A percentile compares a stretch with the other conserved stretches of the same genome.
Conservation (phyloP, 2,113 vertebrate species). For the Psittacara wagleri region DNA sequence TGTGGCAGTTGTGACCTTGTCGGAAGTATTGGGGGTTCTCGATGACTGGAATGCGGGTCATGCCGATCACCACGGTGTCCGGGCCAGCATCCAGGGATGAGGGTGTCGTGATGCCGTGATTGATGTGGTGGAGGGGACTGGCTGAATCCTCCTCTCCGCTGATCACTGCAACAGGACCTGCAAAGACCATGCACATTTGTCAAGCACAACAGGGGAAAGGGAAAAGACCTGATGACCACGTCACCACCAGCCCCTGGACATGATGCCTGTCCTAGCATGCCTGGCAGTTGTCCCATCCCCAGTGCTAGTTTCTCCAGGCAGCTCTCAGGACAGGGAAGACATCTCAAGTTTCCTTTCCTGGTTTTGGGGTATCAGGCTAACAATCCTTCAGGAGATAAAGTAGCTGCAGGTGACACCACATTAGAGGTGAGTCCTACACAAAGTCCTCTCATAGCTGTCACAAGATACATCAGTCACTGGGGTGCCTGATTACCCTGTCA, state of each 20-base stretch:
- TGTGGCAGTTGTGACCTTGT: constrained; percentile 95
- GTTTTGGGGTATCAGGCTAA: neutral
- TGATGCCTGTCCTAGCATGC: neutral
- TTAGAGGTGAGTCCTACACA: neutral
- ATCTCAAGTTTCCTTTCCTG: neutral
- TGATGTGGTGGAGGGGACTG: constrained; percentile 96
- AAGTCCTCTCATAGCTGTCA: neutral
- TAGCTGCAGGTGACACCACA: neutral
- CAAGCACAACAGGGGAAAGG: neutral
- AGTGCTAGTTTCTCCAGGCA: neutral
- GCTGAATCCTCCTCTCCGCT: constrained; percentile 97
- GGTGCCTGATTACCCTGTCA: neutral
- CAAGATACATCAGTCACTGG: neutral
- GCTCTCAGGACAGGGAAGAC: neutral
- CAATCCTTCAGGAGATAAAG: neutral
- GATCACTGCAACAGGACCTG: constrained; percentile 96
- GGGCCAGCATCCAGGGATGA: constrained; percentile 89
- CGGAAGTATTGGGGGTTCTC: constrained; percentile 98
- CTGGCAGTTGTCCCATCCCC: neutral
- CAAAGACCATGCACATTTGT: neutral
- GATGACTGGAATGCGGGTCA: constrained; percentile 95
- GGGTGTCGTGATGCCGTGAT: constrained; percentile 92
- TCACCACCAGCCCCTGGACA: neutral
- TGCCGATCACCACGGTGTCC: constrained; percentile 94
- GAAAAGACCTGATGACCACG: accelerated